A percentile compares a stretch with the other conserved stretches of the same genome.
These are phyloP conservation scores for Subanguina moxae DNA, from an alignment of 1,140 invertebrate genomes.

Conservation along the genomic window DNA sequence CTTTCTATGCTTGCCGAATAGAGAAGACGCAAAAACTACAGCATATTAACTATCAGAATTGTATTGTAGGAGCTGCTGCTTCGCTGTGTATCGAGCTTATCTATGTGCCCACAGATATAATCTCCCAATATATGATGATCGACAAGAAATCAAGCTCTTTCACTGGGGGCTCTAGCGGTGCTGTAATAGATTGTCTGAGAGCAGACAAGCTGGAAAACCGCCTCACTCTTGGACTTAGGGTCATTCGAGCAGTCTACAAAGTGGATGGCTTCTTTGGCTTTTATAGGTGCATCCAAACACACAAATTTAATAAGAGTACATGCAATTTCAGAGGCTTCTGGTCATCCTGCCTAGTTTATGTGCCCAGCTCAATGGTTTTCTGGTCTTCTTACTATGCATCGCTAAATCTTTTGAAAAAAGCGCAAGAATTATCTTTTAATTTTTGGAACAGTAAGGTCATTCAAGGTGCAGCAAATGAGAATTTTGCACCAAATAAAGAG, in stretches of 20 bases:
- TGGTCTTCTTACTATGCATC: conserved; percentile 32
- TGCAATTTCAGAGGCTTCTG: conserved; percentile 46
- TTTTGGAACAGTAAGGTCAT: not conserved
- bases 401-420: not conserved
- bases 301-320: not conserved
- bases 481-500: not conserved
- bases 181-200: conserved; percentile 30
- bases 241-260: conserved; percentile 48
- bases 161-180: conserved; percentile 21
- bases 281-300: conserved; percentile 37
- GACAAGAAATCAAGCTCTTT: conserved; percentile 43
- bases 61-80: not conserved
- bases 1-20: too few relatives aligned
- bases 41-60: too few relatives aligned
- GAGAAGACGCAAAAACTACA: too few relatives aligned
- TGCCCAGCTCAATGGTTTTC: conserved; percentile 57
- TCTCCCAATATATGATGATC: conserved; percentile 44
- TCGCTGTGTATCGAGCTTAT: conserved; percentile 38
- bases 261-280: conserved; percentile 44
- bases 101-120: conserved; percentile 48
- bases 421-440: not conserved
- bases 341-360: conserved; percentile 55
- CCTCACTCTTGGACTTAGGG: conserved; percentile 29
- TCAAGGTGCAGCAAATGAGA: not conserved
- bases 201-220: conserved; percentile 15